These are phyloP conservation scores for Oreotrochilus melanogaster DNA, from an alignment of 2,113 vertebrate genomes.

Conservation along the genomic window DNA sequence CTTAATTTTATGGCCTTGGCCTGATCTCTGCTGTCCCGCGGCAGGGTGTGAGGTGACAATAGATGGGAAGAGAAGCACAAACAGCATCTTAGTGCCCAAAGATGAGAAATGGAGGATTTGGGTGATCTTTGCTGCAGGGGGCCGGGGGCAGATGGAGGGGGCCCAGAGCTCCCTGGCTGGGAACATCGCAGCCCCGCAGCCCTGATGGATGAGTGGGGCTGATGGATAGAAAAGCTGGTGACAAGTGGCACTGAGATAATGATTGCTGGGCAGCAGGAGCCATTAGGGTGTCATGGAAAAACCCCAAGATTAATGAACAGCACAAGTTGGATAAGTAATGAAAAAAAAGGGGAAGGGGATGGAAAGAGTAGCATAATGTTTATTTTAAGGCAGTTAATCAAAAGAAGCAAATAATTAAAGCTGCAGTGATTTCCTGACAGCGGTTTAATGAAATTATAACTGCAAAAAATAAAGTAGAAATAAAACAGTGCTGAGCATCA, in stretches of 20 bases:
- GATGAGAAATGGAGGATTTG: background rate
- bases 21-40: background rate
- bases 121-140: background rate
- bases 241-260: conserved; percentile 60
- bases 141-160: background rate
- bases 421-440: background rate
- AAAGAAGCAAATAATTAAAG: conserved; percentile 37
- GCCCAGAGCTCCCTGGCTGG: fast-evolving
- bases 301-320: conserved; percentile 66
- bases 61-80: background rate
- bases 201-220: conserved; percentile 48
- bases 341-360: background rate
- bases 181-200: fast-evolving
- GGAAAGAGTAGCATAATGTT: conserved; percentile 42
- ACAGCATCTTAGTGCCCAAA: background rate
- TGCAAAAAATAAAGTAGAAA: background rate
- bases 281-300: conserved; percentile 64
- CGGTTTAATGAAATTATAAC: conserved; percentile 2
- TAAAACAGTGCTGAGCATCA: background rate
- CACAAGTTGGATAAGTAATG: conserved; percentile 24
- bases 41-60: background rate
- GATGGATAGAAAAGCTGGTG: conserved; percentile 56
- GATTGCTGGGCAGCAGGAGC: conserved; percentile 68
- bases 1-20: background rate
- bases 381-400: conserved; percentile 51